Percentiles rank a stretch among this genome's conserved stretches.
Conservation (phyloP, 1,140 invertebrate genomes). For the Centruroides vittatus region DNA sequence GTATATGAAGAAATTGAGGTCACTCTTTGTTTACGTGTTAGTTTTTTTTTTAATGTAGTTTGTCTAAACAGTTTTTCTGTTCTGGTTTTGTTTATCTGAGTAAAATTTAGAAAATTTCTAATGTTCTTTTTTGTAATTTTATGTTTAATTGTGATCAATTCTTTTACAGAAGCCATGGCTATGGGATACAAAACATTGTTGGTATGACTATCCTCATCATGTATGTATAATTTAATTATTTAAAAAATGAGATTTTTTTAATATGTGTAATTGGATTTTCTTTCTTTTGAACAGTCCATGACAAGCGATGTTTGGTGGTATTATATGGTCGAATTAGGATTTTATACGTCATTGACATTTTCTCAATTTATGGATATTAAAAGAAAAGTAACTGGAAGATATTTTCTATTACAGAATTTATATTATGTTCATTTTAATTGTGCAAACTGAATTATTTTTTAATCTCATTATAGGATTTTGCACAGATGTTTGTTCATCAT, state of each 20-base stretch:
- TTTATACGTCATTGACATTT: slow-evolving; percentile 88
- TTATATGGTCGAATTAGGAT: slow-evolving; percentile 86
- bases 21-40: no score
- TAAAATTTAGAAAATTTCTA: no score
- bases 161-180: slow-evolving; percentile 64
- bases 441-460: not conserved
- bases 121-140: no score
- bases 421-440: no score
- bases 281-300: slow-evolving; percentile 10
- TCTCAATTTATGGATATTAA: slow-evolving; percentile 88
- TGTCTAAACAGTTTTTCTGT: no score
- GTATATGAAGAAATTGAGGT: no score
- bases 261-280: not conserved
- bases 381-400: slow-evolving; percentile 28
- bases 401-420: no score
- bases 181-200: slow-evolving; percentile 84
- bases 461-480: slow-evolving; percentile 61
- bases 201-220: slow-evolving; percentile 49
- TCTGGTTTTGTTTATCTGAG: no score
- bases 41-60: no score
- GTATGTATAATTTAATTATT: slow-evolving; percentile 29
- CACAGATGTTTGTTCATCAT: slow-evolving; percentile 97
- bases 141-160: not conserved
- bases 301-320: slow-evolving; percentile 61
- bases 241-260: not conserved